Conservation (phyloP, 2,888 invertebrate species). For the Thera britannica region DNA sequence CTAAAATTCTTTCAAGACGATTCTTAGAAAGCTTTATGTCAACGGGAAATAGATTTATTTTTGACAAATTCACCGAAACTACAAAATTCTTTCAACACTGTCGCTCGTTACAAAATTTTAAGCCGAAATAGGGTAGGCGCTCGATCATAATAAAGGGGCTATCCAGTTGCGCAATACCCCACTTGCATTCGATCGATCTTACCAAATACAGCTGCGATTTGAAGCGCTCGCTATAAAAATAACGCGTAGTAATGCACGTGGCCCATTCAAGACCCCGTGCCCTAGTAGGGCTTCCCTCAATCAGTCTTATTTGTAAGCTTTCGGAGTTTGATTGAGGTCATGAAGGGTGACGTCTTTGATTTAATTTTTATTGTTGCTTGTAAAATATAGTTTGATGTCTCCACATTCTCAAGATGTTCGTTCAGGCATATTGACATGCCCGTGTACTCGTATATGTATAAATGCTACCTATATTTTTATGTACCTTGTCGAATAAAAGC, state of each 20-base stretch:
- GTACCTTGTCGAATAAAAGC: neutral
- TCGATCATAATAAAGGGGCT: slow-evolving; percentile 11
- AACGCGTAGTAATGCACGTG: slow-evolving; percentile 36
- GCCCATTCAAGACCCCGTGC: slow-evolving; percentile 34
- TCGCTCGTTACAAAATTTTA: neutral
- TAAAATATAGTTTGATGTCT: neutral
- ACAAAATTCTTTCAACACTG: neutral
- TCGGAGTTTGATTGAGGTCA: slow-evolving; percentile 15
- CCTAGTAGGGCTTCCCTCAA: slow-evolving; percentile 41
- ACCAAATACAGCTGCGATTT: slow-evolving; percentile 26
- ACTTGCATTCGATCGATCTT: slow-evolving; percentile 28
- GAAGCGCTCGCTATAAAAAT: slow-evolving; percentile 27
- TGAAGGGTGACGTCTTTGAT: slow-evolving; percentile 15
- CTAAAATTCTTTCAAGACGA: no score
- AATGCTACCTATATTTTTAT: no score
- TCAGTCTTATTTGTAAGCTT: slow-evolving; percentile 24
- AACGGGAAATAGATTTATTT: no score
- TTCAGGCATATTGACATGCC: no score
- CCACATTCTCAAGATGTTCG: no score
- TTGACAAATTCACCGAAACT: neutral
- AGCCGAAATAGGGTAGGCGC: neutral
- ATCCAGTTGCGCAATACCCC: slow-evolving; percentile 17
- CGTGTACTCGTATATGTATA: no score
- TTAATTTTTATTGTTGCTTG: slow-evolving; percentile 7
- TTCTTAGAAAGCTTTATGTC: no score